Evolutionary conservation across 2,888 invertebrate species (phyloP), one percentile per base, ranked within the genome.

Genomic region (Acanthosepion lycidas): DNA sequence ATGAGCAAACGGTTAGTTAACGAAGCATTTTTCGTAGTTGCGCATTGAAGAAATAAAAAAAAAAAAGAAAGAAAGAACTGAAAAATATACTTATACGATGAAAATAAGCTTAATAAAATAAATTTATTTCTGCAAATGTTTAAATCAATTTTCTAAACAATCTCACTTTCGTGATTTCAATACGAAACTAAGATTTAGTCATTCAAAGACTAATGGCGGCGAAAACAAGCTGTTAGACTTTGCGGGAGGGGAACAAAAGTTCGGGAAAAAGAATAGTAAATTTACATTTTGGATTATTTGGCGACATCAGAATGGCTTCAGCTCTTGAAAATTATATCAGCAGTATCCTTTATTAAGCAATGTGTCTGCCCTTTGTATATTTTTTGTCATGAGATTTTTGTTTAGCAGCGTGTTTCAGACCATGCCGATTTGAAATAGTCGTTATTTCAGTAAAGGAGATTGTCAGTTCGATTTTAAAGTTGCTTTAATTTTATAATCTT

Each of bases 241-340:
- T 42, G 9, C 33, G 33, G 33, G 64, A 26, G 28, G n/a, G 48
- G 33, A 28, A 23, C 23, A 6, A 64, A 94, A 94, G 8, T 64
- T 48, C 28, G 18, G 49, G 20, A 92, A 92, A 92, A 49, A 53
- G 49, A 9, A 92, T n/a, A 51, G 48, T 48, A 53, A 92, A 49
- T 49, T 15, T 92, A 92, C 26, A 28, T 51, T 92, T 59, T 59
- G 20, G 59, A 59, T 20, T 20, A 51, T 92, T 92, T 51, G 48
- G 23, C 28, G 12, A 51, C 26, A 20, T 51, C 49, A 95, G 42
- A 55, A 99, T 99, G 99, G 98, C 98, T 96, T 98, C 99, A 93
- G 98, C 98, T 95, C 97, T 99, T 95, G 99, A 99, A 97, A 98
- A 98, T 94, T 99, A 99, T 97, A 98, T 99, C 26, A 99, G 99